Percentiles rank a stretch among this genome's conserved stretches.
These are phyloP conservation scores for Archilochus colubris DNA, from an alignment of 2,113 vertebrate species.

Conservation along the genomic window DNA sequence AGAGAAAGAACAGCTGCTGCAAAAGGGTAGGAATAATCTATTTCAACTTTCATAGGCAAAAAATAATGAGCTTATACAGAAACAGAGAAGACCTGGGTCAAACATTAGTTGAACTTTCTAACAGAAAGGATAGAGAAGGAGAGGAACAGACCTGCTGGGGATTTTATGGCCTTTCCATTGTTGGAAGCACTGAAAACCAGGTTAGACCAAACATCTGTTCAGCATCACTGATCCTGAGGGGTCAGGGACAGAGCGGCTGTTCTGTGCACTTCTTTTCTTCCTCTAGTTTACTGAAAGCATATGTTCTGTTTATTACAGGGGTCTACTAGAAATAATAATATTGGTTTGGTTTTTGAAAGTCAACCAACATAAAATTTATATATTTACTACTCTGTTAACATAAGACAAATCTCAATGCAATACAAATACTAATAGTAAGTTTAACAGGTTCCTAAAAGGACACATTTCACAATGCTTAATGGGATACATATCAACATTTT, in stretches of 20 bases:
- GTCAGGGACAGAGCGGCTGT: neutral
- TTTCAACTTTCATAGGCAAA: neutral
- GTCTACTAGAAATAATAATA: neutral
- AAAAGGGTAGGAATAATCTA: conserved; percentile 1
- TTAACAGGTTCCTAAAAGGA: neutral
- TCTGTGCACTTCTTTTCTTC: neutral
- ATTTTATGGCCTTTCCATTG: neutral
- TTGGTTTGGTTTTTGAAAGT: neutral
- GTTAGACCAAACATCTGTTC: neutral
- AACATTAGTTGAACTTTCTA: neutral
- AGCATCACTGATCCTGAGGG: neutral
- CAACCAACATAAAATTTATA: neutral
- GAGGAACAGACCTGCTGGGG: neutral
- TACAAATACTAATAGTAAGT: neutral
- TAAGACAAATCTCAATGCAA: neutral
- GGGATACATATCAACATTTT: neutral
- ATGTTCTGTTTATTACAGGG: neutral
- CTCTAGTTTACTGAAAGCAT: neutral
- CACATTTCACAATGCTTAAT: neutral
- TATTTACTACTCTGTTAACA: neutral
- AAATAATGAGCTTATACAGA: neutral
- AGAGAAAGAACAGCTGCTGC: neutral
- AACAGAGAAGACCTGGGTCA: neutral
- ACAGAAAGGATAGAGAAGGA: neutral
- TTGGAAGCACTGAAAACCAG: neutral